Evolutionary conservation across 1,140 invertebrate species (phyloP).

Genomic region (Sipha flava): DNA sequence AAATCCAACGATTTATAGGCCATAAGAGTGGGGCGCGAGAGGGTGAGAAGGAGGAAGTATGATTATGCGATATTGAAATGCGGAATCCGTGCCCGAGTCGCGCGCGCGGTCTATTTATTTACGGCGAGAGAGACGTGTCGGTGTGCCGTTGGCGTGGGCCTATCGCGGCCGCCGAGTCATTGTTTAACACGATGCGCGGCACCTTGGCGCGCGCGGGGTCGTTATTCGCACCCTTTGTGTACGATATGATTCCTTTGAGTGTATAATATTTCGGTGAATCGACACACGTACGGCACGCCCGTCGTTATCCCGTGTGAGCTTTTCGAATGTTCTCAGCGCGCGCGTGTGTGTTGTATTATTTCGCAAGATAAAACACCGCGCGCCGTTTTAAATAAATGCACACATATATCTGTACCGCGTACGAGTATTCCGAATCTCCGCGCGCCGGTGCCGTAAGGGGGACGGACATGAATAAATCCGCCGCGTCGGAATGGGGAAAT

Average conservation of each 20-base stretch:
- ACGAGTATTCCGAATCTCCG: neutral
- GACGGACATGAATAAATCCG: neutral
- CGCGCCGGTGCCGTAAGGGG: neutral
- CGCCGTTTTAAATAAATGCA: slow-evolving; percentile 2
- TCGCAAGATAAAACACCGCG: neutral
- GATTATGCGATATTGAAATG: slow-evolving; percentile 24
- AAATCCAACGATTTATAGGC: neutral
- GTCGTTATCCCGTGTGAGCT: no score
- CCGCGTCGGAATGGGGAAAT: neutral
- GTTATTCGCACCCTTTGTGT: slow-evolving; percentile 7
- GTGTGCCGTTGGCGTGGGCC: neutral
- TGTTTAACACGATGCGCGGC: slow-evolving; percentile 6
- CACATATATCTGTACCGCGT: neutral
- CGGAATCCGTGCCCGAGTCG: slow-evolving; percentile 21
- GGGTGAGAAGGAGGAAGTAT: neutral
- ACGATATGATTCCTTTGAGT: slow-evolving; percentile 9
- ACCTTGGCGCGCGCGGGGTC: neutral
- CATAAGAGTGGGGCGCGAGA: neutral
- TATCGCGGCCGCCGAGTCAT: slow-evolving; percentile 1
- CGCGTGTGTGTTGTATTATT: neutral
- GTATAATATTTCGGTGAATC: slow-evolving; percentile 1
- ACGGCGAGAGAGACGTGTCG: neutral
- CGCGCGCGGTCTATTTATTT: slow-evolving; percentile 19
- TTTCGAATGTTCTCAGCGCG: neutral
- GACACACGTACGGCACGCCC: neutral